Conservation (phyloP, 2,797 vertebrate genomes). For the Bufotes viridis region DNA sequence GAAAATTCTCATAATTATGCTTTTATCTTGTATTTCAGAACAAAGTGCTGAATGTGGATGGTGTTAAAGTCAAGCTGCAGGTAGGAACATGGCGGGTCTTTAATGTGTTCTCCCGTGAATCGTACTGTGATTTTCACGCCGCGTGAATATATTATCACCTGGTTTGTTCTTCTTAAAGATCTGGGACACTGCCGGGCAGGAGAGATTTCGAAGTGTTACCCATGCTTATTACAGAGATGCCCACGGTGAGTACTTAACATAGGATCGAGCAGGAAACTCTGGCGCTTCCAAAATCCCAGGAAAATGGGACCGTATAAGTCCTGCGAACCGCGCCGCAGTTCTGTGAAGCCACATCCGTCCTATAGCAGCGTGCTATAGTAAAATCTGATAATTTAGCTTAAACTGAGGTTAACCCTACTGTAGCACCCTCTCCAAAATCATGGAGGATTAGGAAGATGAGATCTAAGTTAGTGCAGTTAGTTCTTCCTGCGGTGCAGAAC, state of each 20-base stretch:
- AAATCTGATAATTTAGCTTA: no score
- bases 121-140: not conserved
- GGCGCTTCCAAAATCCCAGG: not conserved
- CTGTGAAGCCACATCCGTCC: not conserved
- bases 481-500: no score
- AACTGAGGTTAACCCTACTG: no score
- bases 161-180: slow-evolving; percentile 73
- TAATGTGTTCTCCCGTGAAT: not conserved
- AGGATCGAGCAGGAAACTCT: not conserved
- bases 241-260: slow-evolving; percentile 77
- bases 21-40: slow-evolving; percentile 82
- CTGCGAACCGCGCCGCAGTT: not conserved
- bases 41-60: slow-evolving; percentile 92
- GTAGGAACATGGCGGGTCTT: slow-evolving; percentile 68
- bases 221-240: slow-evolving; percentile 90
- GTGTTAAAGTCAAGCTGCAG: slow-evolving; percentile 93
- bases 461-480: no score
- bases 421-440: no score
- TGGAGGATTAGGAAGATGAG: no score
- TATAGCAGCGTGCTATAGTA: no score
- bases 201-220: slow-evolving; percentile 87
- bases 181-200: slow-evolving; percentile 91
- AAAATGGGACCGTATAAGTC: not conserved
- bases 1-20: not conserved
- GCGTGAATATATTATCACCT: not conserved